These are phyloP conservation scores for Philonicus albiceps DNA, from an alignment of 2,888 invertebrate genomes.

Conservation along the genomic window DNA sequence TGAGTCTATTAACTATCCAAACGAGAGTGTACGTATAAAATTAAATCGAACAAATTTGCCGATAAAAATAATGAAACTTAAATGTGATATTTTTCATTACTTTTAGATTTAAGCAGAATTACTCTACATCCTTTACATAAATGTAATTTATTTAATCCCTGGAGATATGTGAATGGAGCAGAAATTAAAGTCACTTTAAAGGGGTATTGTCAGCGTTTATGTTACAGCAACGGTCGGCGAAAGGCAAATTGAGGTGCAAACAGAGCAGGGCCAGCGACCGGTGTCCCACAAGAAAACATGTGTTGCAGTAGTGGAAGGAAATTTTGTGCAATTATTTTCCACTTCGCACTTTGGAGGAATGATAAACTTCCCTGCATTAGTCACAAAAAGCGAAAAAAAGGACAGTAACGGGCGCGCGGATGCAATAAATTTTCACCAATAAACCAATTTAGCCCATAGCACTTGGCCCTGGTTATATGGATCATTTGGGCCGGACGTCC, in stretches of 20 bases:
- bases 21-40: too few relatives aligned
- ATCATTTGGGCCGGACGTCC: not conserved
- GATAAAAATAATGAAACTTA: too few relatives aligned
- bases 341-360: not conserved
- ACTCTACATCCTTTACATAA: too few relatives aligned
- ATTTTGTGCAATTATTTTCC: constrained; percentile 36
- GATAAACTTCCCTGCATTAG: constrained; percentile 19
- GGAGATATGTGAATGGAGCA: too few relatives aligned
- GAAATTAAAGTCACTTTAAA: not conserved
- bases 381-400: not conserved
- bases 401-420: constrained; percentile 10
- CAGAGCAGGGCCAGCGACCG: not conserved
- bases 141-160: too few relatives aligned
- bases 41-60: too few relatives aligned
- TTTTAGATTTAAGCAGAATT: too few relatives aligned
- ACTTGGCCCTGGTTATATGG: constrained; percentile 2
- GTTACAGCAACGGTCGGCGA: not conserved
- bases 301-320: constrained; percentile 34
- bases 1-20: too few relatives aligned
- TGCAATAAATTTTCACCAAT: constrained; percentile 35
- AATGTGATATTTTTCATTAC: too few relatives aligned
- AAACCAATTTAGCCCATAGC: constrained; percentile 23
- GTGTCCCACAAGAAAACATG: constrained; percentile 17
- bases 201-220: not conserved
- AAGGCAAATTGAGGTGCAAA: not conserved